Conservation (phyloP, 2,888 invertebrate genomes). For the Lasioglossum marginatum region DNA sequence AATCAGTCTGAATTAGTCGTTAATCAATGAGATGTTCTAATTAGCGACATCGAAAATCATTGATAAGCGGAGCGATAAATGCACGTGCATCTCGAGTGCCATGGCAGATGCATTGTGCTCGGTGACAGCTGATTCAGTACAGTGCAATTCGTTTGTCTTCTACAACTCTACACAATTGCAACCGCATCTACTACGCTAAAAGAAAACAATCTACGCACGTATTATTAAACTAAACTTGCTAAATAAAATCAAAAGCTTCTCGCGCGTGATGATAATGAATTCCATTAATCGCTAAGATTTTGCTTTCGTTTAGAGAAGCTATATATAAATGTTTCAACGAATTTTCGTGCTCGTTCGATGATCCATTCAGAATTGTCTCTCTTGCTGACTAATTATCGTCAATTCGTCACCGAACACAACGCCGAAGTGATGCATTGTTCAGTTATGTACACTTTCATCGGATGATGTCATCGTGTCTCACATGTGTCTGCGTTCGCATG, state of each 20-base stretch:
- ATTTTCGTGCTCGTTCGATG: not conserved
- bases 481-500: constrained; percentile 67
- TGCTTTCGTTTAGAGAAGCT: not conserved
- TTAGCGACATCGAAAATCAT: constrained; percentile 39
- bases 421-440: constrained; percentile 79
- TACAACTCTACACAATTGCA: not conserved
- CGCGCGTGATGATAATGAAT: not conserved
- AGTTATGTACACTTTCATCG: constrained; percentile 80
- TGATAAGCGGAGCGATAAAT: constrained; percentile 26
- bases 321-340: not conserved
- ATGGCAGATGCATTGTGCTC: constrained; percentile 30
- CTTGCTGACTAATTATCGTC: constrained; percentile 23
- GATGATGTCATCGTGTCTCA: constrained; percentile 79
- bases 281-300: not conserved
- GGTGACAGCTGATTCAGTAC: constrained; percentile 17
- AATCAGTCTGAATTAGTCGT: constrained; percentile 19
- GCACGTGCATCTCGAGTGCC: constrained; percentile 28
- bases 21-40: constrained; percentile 18
- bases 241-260: not conserved
- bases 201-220: not conserved
- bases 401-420: constrained; percentile 47
- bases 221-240: not conserved
- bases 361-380: not conserved
- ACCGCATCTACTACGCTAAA: not conserved
- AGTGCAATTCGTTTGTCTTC: not conserved